Percentiles rank a stretch among this genome's conserved stretches.
Evolutionary conservation across 64 coral and sea anemone species (phyloP).

Genomic region (Montipora sp.): DNA sequence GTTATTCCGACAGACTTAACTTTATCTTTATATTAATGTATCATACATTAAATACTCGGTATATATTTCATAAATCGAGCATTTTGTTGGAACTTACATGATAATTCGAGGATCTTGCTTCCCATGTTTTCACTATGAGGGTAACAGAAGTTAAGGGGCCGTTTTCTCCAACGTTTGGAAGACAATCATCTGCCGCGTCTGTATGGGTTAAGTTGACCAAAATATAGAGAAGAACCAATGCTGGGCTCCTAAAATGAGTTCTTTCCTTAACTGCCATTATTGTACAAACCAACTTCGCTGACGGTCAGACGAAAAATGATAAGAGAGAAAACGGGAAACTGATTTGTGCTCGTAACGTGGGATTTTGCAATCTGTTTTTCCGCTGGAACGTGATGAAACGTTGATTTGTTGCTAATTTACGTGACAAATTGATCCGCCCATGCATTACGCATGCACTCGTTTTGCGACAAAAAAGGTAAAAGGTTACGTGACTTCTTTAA

Average conservation of each 20-base stretch:
- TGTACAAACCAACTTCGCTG: not conserved
- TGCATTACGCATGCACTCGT: no score
- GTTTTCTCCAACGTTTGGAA: constrained; percentile 33
- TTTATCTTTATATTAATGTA: not conserved
- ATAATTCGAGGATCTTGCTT: constrained; percentile 52
- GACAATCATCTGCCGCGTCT: constrained; percentile 23
- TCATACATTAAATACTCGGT: not conserved
- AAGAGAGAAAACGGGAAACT: no score
- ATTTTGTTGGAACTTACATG: constrained; percentile 24
- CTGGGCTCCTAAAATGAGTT: no score
- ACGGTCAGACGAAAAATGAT: not conserved
- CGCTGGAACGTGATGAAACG: no score
- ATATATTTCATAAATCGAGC: no score
- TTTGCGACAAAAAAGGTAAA: no score
- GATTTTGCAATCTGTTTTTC: no score
- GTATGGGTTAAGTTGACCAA: not conserved
- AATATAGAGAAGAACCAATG: not conserved
- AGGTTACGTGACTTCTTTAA: no score
- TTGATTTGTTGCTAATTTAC: no score
- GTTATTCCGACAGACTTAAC: not conserved
- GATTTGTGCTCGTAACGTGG: no score
- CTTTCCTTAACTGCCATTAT: not conserved
- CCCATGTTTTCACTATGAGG: constrained; percentile 58
- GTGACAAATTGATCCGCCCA: no score
- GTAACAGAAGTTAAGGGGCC: not conserved